A percentile compares a stretch with the other conserved stretches of the same genome.
phyloP scores from a whole-genome alignment of 2,797 vertebrate species.

The Falco peregrinus region DNA sequence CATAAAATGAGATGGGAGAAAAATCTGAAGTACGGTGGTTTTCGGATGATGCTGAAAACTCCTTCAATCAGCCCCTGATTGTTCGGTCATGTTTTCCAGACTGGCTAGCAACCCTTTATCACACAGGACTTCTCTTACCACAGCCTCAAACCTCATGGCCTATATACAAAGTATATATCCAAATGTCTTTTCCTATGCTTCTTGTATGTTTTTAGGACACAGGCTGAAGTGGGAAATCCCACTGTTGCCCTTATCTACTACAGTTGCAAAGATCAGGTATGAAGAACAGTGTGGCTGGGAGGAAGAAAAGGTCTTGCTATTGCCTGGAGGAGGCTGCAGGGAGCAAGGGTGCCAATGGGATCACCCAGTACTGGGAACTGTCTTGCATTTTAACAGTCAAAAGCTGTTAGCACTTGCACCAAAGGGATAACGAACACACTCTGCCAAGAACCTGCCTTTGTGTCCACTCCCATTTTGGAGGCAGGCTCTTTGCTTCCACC shows the following conservation, averaged over 20 bases:
- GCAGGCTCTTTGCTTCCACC: background rate
- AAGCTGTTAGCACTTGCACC: background rate
- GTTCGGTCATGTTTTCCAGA: background rate
- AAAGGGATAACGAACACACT: background rate
- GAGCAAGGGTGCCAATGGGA: fast-evolving
- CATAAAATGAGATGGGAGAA: background rate
- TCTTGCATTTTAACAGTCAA: background rate
- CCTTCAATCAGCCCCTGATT: background rate
- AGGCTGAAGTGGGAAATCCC: background rate
- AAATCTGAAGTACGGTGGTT: background rate
- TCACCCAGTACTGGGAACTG: background rate
- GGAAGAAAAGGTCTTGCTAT: background rate
- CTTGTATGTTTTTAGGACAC: background rate
- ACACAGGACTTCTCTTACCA: background rate
- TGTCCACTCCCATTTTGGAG: background rate
- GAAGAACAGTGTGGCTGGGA: fast-evolving
- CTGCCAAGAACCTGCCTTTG: background rate
- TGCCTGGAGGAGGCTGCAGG: background rate
- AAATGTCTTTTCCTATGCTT: background rate
- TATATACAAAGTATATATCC: fast-evolving
- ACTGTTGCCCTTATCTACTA: fast-evolving
- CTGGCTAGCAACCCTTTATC: background rate
- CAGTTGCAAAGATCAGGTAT: background rate
- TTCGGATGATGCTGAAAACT: background rate
- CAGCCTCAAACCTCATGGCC: background rate